phyloP scores from a whole-genome alignment of 2,888 invertebrate genomes.

The Sarcophaga rosellei region DNA sequence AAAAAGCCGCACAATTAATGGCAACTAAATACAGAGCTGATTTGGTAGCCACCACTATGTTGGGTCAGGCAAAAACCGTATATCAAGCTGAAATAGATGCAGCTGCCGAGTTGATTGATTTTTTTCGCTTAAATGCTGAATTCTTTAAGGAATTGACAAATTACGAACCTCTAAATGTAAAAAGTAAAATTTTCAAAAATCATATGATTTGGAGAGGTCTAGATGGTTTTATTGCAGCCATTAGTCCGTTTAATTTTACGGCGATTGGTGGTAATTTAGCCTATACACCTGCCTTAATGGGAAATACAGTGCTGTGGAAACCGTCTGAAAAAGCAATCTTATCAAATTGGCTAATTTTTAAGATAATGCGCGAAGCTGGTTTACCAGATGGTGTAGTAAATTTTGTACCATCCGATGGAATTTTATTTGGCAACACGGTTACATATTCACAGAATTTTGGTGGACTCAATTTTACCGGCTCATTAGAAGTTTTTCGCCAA shows the following conservation, averaged over 20 bases:
- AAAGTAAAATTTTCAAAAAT: conserved; percentile 87
- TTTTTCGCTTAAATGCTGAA: conserved; percentile 90
- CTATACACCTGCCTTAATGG: conserved; percentile 93
- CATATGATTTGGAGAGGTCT: conserved; percentile 92
- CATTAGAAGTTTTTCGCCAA: conserved; percentile 94
- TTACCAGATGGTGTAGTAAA: conserved; percentile 97
- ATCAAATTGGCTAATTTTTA: conserved; percentile 95
- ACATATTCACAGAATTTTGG: conserved; percentile 91
- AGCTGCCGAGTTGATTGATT: conserved; percentile 96
- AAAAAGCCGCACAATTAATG: conserved; percentile 93
- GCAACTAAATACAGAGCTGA: conserved; percentile 91
- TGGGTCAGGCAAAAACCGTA: conserved; percentile 96
- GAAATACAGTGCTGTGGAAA: conserved; percentile 97
- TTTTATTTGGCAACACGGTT: conserved; percentile 91
- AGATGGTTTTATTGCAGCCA: conserved; percentile 98
- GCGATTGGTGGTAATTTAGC: conserved; percentile 98
- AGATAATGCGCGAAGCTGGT: conserved; percentile 96
- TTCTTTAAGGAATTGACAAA: conserved; percentile 91
- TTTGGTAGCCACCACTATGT: conserved; percentile 96
- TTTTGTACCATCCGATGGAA: conserved; percentile 96
- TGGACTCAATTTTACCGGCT: conserved; percentile 98
- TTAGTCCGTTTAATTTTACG: conserved; percentile 99
- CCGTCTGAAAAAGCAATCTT: conserved; percentile 97
- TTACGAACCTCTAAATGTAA: conserved; percentile 93
- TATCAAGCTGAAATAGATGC: conserved; percentile 98